Percentiles rank a stretch among this genome's conserved stretches.
Evolutionary conservation across 2,888 invertebrate species (phyloP).

Genomic region (Smittia aterrima): DNA sequence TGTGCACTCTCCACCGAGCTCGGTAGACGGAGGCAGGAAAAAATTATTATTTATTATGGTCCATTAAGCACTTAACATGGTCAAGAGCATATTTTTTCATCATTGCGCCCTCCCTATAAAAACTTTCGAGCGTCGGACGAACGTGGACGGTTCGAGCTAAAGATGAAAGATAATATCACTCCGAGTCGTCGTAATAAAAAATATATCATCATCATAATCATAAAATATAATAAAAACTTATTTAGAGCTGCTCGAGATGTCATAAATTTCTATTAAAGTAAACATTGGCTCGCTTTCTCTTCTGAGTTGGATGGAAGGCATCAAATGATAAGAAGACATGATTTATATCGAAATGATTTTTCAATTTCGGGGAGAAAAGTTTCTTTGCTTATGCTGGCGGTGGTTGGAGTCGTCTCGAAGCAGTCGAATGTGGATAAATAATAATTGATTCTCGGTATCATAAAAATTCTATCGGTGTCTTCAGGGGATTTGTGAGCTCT

Average conservation of each 20-base stretch:
- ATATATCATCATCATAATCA: conserved; percentile 42
- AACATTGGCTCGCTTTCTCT: background rate
- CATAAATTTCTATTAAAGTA: conserved; percentile 42
- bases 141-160: background rate
- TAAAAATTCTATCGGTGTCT: conserved; percentile 1
- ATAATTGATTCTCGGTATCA: conserved; percentile 42
- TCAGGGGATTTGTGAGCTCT: background rate
- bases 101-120: conserved; percentile 3
- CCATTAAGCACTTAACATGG: conserved; percentile 42
- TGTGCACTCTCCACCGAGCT: background rate
- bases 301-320: background rate
- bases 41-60: conserved; percentile 42
- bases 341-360: conserved; percentile 35
- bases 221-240: conserved; percentile 41
- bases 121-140: background rate
- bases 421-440: conserved; percentile 21
- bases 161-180: conserved; percentile 34
- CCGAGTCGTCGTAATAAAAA: conserved; percentile 39
- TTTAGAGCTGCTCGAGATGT: conserved; percentile 28
- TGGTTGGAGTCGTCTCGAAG: background rate
- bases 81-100: conserved; percentile 41
- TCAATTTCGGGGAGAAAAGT: background rate
- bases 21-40: background rate
- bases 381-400: background rate
- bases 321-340: conserved; percentile 15